These are phyloP conservation scores for Ariolimax columbianus DNA, from an alignment of 2,888 invertebrate species.

Conservation along the genomic window DNA sequence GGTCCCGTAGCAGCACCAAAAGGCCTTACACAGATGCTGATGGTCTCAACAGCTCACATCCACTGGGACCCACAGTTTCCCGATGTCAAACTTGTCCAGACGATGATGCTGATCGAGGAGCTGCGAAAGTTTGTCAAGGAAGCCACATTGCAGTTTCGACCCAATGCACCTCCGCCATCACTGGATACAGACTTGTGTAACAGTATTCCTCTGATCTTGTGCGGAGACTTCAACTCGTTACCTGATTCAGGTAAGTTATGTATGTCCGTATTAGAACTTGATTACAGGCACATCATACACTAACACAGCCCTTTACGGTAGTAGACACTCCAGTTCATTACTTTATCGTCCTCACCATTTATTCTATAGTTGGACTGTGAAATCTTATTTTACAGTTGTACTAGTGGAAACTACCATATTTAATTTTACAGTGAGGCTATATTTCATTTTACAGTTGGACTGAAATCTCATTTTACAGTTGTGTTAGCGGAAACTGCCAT, in stretches of 20 bases:
- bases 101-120: conserved; percentile 98
- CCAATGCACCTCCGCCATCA: conserved; percentile 42
- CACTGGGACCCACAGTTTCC: conserved; percentile 99
- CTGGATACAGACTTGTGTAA: conserved; percentile 71
- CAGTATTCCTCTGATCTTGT: conserved; percentile 93
- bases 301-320: no score
- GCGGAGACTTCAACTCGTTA: conserved; percentile 98
- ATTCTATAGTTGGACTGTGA: no score
- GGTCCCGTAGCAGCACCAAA: conserved; percentile 46
- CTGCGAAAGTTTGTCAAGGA: conserved; percentile 84
- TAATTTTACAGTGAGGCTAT: no score
- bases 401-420: no score
- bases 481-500: not conserved
- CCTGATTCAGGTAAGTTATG: conserved; percentile 91
- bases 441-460: no score
- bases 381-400: no score
- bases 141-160: conserved; percentile 53
- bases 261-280: no score
- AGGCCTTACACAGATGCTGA: conserved; percentile 80
- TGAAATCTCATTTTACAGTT: no score
- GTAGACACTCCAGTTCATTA: no score
- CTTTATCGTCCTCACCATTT: no score
- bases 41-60: conserved; percentile 98
- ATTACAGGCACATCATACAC: no score
- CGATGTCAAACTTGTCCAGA: conserved; percentile 99